Base-by-base conservation (phyloP, 2,888 invertebrate genomes). In the Malacosoma neustria region DNA sequence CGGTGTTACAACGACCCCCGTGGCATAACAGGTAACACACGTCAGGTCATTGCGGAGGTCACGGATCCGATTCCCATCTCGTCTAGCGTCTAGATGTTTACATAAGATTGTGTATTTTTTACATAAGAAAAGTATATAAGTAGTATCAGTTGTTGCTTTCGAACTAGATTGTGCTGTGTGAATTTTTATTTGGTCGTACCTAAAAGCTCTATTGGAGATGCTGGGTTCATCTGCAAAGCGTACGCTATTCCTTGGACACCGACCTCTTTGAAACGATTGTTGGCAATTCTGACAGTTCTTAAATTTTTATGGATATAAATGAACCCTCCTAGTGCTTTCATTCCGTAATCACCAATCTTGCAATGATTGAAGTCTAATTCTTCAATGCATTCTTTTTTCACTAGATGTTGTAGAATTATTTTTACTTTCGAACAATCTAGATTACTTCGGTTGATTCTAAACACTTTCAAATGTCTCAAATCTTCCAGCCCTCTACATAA, bases 281-380 rank as follows among this genome's bases (percentile, higher is more conserved):
- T 88, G 9, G 80, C 75, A 34, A 91, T 74, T 40, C 85, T 73
- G 1, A 90, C 62, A 36, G 66, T 60, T 49, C 74, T 85, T 13
- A 90, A 53, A 30, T 74, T 79, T 6, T 66, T 71, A 49, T 89
- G 88, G 6, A 77, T 48, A 29, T 50, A 69, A 36, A 88, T 76
- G 41, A 89, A 72, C 45, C 89, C 89, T 0, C 89, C 90, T 2
- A 91, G 68, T 11, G 90, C 91, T 39, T 89, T 80, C 53, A 90
- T 89, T 0, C 91, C 91, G 33, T 80, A 75, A 57, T 91, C 87
- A 2, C 84, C 87, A 34, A 91, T 88, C 48, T 87, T 84, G 57
- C 91, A 91, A 56, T 91, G 88, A 41, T 90, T 90, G 34, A 92
- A 87, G 61, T 91, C 89, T 22, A 92, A 54, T 51, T 89, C 89